Evolutionary conservation across 2,797 vertebrate genomes (phyloP).

Genomic region (Lepus oiostolus): DNA sequence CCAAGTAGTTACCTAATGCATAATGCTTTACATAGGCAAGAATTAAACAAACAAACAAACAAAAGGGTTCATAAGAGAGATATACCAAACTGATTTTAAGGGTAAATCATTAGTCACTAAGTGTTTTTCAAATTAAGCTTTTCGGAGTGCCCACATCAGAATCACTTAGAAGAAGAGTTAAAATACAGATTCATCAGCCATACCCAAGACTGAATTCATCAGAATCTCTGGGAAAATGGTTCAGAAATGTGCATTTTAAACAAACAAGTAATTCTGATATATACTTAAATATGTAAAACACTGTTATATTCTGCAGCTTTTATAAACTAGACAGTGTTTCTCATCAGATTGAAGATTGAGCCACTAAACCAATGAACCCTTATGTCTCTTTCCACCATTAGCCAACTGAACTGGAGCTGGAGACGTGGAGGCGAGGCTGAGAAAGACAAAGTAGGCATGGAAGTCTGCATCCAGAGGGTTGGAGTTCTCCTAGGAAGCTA

Average conservation of each 20-base stretch:
- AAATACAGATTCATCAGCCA: not conserved
- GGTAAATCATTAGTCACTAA: not conserved
- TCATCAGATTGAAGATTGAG: not conserved
- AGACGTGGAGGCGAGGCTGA: not conserved
- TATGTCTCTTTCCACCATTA: not conserved
- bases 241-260: constrained; percentile 32
- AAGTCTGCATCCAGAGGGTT: not conserved
- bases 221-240: not conserved
- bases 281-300: not conserved
- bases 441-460: not conserved
- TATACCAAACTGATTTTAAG: not conserved
- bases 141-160: not conserved
- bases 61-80: constrained; percentile 8
- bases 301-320: not conserved
- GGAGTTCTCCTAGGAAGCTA: not conserved
- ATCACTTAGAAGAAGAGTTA: not conserved
- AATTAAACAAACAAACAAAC: not conserved
- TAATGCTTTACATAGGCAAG: not conserved
- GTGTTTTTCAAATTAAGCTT: not conserved
- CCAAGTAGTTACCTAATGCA: not conserved
- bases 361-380: not conserved
- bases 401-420: not conserved
- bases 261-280: not conserved
- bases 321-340: not conserved
- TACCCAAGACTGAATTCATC: not conserved